A percentile compares a stretch with the other conserved stretches of the same genome.
phyloP scores from a whole-genome alignment of 2,888 invertebrate species.

The Ophion ventricosus region DNA sequence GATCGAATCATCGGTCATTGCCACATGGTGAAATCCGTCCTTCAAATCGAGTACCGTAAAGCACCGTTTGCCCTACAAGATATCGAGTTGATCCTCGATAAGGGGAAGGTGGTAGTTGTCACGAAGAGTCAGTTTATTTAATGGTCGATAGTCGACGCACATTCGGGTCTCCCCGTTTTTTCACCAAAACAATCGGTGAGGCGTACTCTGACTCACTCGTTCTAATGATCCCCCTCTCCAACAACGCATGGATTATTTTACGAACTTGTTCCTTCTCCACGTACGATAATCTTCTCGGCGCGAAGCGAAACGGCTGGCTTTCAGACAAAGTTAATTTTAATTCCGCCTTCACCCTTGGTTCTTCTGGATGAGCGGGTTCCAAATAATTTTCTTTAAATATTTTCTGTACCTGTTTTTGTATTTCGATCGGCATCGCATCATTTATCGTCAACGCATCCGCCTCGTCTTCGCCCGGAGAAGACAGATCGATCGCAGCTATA shows the following conservation, averaged over 20 bases:
- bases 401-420: slow-evolving; percentile 29
- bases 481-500: slow-evolving; percentile 30
- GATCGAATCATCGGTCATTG: slow-evolving; percentile 28
- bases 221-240: slow-evolving; percentile 56
- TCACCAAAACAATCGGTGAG: slow-evolving; percentile 51
- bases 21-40: slow-evolving; percentile 49
- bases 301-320: slow-evolving; percentile 54
- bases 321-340: slow-evolving; percentile 48
- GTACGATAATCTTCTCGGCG: slow-evolving; percentile 60
- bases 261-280: slow-evolving; percentile 55
- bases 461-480: slow-evolving; percentile 5
- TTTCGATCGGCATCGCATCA: slow-evolving; percentile 28
- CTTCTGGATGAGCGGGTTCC: slow-evolving; percentile 35
- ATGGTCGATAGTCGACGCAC: slow-evolving; percentile 62
- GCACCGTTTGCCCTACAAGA: slow-evolving; percentile 54
- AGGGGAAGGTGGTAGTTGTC: slow-evolving; percentile 64
- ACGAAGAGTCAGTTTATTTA: slow-evolving; percentile 49
- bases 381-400: slow-evolving; percentile 55
- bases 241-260: slow-evolving; percentile 58
- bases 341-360: slow-evolving; percentile 49
- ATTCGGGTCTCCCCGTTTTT: slow-evolving; percentile 63
- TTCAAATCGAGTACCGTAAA: slow-evolving; percentile 54
- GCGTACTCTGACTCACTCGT: slow-evolving; percentile 60
- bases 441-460: slow-evolving; percentile 33
- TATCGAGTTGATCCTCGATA: slow-evolving; percentile 61